phyloP scores from a whole-genome alignment of 1,140 invertebrate genomes.

The Caligus rogercresseyi region DNA sequence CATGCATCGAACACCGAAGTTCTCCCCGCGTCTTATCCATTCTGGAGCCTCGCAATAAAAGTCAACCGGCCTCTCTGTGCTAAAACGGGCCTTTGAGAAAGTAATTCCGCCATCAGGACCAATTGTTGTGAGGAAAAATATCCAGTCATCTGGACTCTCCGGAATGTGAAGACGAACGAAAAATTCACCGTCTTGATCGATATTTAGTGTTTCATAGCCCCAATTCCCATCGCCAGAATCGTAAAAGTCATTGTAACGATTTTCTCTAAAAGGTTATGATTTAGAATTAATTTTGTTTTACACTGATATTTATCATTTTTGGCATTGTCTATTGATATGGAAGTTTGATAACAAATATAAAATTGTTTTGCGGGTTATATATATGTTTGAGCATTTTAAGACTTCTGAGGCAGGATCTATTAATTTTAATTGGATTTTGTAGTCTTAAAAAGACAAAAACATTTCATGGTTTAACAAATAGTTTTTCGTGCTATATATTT shows the following conservation, averaged over 20 bases:
- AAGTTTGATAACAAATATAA: too few relatives aligned
- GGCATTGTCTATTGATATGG: too few relatives aligned
- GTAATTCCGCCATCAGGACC: background rate
- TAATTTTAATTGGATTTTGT: too few relatives aligned
- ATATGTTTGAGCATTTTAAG: too few relatives aligned
- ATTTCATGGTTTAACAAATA: too few relatives aligned
- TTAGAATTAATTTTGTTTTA: too few relatives aligned
- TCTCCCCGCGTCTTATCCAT: conserved; percentile 24
- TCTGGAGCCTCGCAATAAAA: conserved; percentile 25
- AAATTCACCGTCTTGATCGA: conserved; percentile 30
- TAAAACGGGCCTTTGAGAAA: background rate
- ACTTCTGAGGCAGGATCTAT: too few relatives aligned
- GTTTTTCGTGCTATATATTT: too few relatives aligned
- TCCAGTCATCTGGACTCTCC: conserved; percentile 28
- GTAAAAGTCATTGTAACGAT: conserved; percentile 28
- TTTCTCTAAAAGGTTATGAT: conserved; percentile 7
- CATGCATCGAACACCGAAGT: conserved; percentile 24
- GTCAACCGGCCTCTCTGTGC: conserved; percentile 24
- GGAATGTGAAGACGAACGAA: conserved; percentile 29
- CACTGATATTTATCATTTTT: too few relatives aligned
- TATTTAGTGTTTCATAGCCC: conserved; percentile 31
- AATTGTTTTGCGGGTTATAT: too few relatives aligned
- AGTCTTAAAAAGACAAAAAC: too few relatives aligned
- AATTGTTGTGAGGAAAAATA: background rate
- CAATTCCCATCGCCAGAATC: conserved; percentile 32